These are phyloP conservation scores for Hydrolagus colliei DNA, from an alignment of 2,797 vertebrate genomes.

Conservation along the genomic window DNA sequence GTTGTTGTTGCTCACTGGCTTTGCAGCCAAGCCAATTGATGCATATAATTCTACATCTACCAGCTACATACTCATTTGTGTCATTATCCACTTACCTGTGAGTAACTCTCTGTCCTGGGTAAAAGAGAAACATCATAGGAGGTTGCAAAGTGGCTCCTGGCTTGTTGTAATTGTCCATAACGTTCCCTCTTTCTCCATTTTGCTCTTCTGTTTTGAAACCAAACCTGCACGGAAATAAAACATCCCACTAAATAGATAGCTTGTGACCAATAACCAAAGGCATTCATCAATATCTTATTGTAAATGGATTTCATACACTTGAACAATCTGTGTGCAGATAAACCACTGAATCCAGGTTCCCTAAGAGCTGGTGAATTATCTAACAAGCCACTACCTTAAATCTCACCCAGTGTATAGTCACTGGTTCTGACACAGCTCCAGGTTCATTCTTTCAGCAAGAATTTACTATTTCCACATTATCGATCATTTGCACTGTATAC, in stretches of 20 bases:
- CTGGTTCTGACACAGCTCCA: too few species aligned
- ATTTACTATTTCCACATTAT: neutral
- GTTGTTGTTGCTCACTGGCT: too few species aligned
- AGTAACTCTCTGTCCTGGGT: slow-evolving; percentile 84
- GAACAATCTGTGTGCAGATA: neutral
- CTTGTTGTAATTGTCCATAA: slow-evolving; percentile 96
- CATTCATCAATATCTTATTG: too few species aligned
- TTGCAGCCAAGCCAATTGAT: neutral
- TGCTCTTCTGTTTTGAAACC: slow-evolving; percentile 97
- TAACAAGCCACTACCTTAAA: neutral
- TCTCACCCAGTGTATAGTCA: neutral
- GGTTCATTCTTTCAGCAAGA: neutral
- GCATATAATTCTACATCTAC: neutral
- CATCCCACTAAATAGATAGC: neutral
- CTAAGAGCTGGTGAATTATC: too few species aligned
- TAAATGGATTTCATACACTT: neutral
- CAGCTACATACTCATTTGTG: neutral
- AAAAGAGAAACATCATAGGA: slow-evolving; percentile 91
- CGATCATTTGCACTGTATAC: neutral
- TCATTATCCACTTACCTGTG: slow-evolving; percentile 64
- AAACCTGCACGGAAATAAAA: slow-evolving; percentile 63
- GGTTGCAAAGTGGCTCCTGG: slow-evolving; percentile 88
- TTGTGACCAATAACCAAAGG: too few species aligned
- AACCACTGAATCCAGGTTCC: neutral
- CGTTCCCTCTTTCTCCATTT: slow-evolving; percentile 97